These are phyloP conservation scores for Girardinichthys multiradiatus DNA, from an alignment of 2,113 vertebrate genomes.

Conservation along the genomic window DNA sequence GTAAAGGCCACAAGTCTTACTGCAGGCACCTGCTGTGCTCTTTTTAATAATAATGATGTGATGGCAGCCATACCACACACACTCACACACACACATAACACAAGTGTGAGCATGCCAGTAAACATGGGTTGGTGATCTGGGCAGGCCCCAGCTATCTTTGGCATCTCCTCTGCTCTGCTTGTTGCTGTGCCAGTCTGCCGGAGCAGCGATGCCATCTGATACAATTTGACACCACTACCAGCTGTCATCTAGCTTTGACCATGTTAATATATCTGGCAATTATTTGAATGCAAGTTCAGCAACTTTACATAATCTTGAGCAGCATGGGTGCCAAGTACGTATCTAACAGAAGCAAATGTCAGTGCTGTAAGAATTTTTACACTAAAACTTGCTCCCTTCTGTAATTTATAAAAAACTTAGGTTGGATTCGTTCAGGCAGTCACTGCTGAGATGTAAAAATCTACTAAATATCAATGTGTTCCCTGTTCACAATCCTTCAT, in stretches of 20 bases:
- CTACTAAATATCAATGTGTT: too few species aligned
- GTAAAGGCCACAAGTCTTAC: constrained; percentile 38
- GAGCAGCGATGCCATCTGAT: constrained; percentile 49
- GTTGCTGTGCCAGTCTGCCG: constrained; percentile 53
- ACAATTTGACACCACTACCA: constrained; percentile 53
- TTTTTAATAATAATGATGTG: constrained; percentile 55
- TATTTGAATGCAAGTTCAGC: constrained; percentile 33
- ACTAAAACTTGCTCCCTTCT: too few species aligned
- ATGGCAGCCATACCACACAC: constrained; percentile 38
- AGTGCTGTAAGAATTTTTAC: not conserved
- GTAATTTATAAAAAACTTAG: too few species aligned
- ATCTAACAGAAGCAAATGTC: not conserved
- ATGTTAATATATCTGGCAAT: constrained; percentile 24
- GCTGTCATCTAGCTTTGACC: constrained; percentile 56
- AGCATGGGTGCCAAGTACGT: not conserved
- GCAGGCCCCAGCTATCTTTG: constrained; percentile 62
- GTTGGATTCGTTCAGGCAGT: too few species aligned
- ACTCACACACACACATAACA: constrained; percentile 7
- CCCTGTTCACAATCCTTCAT: not conserved
- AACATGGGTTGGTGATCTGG: constrained; percentile 54
- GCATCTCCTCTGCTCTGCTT: constrained; percentile 43
- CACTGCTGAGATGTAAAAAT: too few species aligned
- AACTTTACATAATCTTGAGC: constrained; percentile 20
- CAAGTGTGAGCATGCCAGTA: constrained; percentile 21
- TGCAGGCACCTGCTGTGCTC: constrained; percentile 56